Evolutionary conservation across 2,797 vertebrate species (phyloP).

Genomic region (Apogon talboti): DNA sequence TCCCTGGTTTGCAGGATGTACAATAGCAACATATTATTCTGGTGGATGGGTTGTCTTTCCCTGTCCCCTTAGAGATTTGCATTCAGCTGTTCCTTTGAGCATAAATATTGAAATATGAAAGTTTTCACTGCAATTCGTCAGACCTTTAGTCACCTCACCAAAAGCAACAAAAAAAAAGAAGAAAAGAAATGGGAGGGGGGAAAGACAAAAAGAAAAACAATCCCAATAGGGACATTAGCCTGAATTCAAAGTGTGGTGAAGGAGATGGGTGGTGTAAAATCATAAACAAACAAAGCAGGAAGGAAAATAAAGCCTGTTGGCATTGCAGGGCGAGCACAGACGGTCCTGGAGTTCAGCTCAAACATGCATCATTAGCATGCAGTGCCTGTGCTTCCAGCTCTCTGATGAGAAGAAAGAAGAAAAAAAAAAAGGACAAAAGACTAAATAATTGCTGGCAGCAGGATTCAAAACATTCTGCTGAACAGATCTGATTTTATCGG

Average conservation of each 20-base stretch:
- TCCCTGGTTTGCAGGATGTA: too few relatives aligned
- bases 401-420: constrained; percentile 56
- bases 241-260: constrained; percentile 44
- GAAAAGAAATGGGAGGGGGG: background rate
- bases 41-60: too few relatives aligned
- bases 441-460: constrained; percentile 66
- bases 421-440: constrained; percentile 59
- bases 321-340: constrained; percentile 51
- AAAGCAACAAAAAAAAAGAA: constrained; percentile 20
- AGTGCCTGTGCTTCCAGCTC: constrained; percentile 65
- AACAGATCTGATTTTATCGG: constrained; percentile 67
- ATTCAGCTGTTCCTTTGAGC: constrained; percentile 59
- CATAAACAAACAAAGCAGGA: constrained; percentile 68
- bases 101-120: constrained; percentile 55
- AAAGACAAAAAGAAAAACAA: constrained; percentile 6
- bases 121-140: constrained; percentile 54
- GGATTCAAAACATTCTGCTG: constrained; percentile 58
- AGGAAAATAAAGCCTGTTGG: constrained; percentile 67
- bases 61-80: constrained; percentile 53
- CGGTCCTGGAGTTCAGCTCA: constrained; percentile 70
- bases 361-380: constrained; percentile 77
- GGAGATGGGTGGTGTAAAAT: constrained; percentile 42
- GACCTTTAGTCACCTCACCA: constrained; percentile 55
- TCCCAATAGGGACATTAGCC: constrained; percentile 53
- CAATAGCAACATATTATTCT: too few relatives aligned